Conservation (phyloP, 2,113 vertebrate species). For the Chloropsis hardwickii region DNA sequence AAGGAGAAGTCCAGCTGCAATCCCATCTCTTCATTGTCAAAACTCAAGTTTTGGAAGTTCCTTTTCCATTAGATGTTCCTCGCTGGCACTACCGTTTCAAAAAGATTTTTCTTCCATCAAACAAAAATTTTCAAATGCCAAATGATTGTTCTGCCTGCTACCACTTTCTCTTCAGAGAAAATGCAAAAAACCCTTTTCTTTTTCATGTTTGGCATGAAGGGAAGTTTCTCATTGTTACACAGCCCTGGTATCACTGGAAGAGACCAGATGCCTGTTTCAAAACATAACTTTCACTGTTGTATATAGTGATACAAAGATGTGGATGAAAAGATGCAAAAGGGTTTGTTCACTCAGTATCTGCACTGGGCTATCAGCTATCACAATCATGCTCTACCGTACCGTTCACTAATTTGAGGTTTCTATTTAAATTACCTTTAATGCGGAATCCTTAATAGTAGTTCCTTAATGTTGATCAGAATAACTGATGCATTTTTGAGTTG, state of each 20-base stretch:
- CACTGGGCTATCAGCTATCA: neutral
- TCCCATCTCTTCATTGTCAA: neutral
- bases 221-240: neutral
- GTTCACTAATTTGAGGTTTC: conserved; percentile 35
- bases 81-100: neutral
- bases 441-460: conserved; percentile 12
- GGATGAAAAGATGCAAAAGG: neutral
- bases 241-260: neutral
- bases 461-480: conserved; percentile 40
- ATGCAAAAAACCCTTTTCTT: neutral
- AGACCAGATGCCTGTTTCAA: neutral
- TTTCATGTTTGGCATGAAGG: neutral
- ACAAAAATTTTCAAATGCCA: neutral
- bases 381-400: neutral
- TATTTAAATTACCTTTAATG: conserved; percentile 33
- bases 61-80: neutral
- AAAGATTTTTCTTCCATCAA: neutral
- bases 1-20: neutral
- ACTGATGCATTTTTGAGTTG: conserved; percentile 30
- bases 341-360: neutral
- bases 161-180: neutral
- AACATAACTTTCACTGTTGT: neutral
- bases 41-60: neutral
- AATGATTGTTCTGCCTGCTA: neutral
- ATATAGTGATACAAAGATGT: neutral